These are phyloP conservation scores for Sebastes cheni DNA, from an alignment of 2,797 vertebrate genomes.

Conservation along the genomic window DNA sequence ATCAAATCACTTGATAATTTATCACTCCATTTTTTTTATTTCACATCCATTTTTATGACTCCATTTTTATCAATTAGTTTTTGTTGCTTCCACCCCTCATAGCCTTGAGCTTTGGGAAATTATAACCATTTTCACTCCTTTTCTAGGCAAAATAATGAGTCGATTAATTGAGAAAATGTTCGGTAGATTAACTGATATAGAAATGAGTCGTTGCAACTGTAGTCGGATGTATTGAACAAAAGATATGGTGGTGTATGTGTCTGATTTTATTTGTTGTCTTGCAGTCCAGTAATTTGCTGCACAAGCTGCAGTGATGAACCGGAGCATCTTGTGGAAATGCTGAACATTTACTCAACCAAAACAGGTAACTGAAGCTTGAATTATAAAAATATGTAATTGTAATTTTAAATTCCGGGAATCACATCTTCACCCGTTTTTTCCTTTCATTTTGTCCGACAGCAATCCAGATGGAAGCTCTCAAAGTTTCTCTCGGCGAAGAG, in stretches of 20 bases:
- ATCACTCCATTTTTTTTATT: no score
- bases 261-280: constrained; percentile 44
- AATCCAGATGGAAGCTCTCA: constrained; percentile 84
- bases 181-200: not conserved
- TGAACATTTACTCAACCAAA: constrained; percentile 85
- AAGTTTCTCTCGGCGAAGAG: constrained; percentile 90
- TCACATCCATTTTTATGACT: no score
- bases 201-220: not conserved
- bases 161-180: not conserved
- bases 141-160: not conserved
- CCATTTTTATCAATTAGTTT: no score
- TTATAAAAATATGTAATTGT: not conserved
- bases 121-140: not conserved
- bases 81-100: no score
- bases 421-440: not conserved
- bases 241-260: not conserved
- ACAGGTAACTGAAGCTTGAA: constrained; percentile 82
- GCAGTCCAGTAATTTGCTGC: constrained; percentile 65
- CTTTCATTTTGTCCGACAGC: constrained; percentile 71
- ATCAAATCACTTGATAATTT: no score
- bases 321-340: constrained; percentile 88
- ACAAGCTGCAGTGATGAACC: constrained; percentile 75
- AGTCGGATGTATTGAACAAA: not conserved
- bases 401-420: not conserved
- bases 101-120: not conserved